Base-by-base conservation (phyloP, 2,797 vertebrate genomes). In the Sebastes itinus region DNA sequence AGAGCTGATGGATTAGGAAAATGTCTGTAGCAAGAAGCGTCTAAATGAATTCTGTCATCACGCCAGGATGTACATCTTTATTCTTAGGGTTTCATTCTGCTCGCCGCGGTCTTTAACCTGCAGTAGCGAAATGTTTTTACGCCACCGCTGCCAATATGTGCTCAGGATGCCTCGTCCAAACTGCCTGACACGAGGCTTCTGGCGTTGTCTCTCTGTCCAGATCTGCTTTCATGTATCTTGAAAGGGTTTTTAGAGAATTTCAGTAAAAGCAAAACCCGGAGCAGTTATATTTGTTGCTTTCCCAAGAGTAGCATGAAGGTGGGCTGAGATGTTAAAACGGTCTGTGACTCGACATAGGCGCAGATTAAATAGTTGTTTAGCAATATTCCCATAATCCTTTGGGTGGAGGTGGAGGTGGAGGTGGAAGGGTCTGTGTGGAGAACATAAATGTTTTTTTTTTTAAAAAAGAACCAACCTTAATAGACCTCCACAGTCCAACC, bases 101-200 rank as follows among this genome's bases (percentile, higher is more conserved):
- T 88, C 68, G 71, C 87, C 78, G 55, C 78, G 68, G 82, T 81
- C 77, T 86, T 75, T 64, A 81, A 81, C 74, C 78, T 79, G 84
- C 84, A 87, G 79, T 63, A 87, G 87, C 82, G 82, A 82, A 86
- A 84, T 86, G 70, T 90, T 77, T 87, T 75, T 79, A 82, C 22
- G 65, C 88, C 88, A 89, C 89, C 5, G 87, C 88, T 92, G 90
- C 90, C 91, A 81, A 84, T 81, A 73, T 74, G 71, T 84, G 58
- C 89, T 93, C 90, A 90, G 89, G 88, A 90, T 84, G 83, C 85
- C 88, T 87, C 59, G 18, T 80, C 72, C 63, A 78, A 49, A 88
- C 88, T 92, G 92, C 83, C 88, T 49, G 80, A 75, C 69, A n/a
- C 22, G 69, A 90, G 88, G 88, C 80, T 78, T 80, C 87, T 86